Base-by-base conservation (phyloP, 2,888 invertebrate genomes). In the Gibbula magus region DNA sequence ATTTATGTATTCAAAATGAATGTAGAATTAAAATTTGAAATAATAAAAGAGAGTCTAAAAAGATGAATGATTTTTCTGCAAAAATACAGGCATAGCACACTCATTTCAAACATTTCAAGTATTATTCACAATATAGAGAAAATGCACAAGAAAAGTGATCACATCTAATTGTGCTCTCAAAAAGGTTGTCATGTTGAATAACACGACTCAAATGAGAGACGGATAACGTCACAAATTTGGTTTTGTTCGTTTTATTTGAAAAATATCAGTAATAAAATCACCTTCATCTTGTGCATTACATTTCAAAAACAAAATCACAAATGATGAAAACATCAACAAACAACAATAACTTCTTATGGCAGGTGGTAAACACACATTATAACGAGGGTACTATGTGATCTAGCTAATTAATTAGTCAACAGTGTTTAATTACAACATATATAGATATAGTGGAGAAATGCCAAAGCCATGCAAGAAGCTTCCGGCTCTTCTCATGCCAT, bases 271-370 rank as follows among this genome's bases (percentile, higher is more conserved):
- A 45, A 45, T n/a, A 45, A 10, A 10, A 10, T 45, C 45, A 45
- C 45, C 45, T 45, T 45, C 20, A 39, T 70, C 70, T 70, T 70
- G 70, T 70, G 70, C 70, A 70, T 70, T 70, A 70, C 39, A 61
- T 25, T 61, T 35, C 32, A 67, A 29, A 67, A 70, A 39, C 35
- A 3, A 39, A 70, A 32, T 35, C 70, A 70, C 8, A 35, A 70
- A 61, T 61, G 29, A 61, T 29, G 13, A 61, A 61, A 16, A 61
- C 25, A 61, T 18, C 35, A n/a, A 70, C 32, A 70, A 20, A 70
- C 70, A 70, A 70, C 70, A 70, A 70, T 70, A 20, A 70, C 29
- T 32, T 70, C 70, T 70, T 70, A 70, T 70, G 70, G 70, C 70
- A 70, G 70, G 70, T 70, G 70, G 29, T 70, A 39, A 39, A 35